Conservation (phyloP, 2,113 vertebrate species). For the Actinemys pallida region DNA sequence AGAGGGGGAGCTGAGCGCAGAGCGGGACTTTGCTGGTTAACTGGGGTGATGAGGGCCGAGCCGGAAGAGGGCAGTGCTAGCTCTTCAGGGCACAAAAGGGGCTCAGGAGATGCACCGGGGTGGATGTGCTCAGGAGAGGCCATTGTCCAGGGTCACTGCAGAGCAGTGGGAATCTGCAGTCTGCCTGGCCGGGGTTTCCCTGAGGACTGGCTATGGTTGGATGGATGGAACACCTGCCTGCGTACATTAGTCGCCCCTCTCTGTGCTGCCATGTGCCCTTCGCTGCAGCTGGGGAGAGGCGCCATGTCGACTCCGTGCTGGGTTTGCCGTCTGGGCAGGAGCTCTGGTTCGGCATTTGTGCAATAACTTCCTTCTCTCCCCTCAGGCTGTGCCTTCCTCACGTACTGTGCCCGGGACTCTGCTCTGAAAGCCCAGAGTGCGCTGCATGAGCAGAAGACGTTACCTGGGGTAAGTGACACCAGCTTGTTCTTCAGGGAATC, state of each 20-base stretch:
- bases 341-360: background rate
- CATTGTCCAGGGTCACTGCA: background rate
- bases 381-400: conserved; percentile 93
- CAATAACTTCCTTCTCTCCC: conserved; percentile 28
- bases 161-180: background rate
- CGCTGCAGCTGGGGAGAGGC: background rate
- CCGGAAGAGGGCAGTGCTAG: background rate
- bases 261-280: background rate
- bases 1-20: background rate
- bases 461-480: conserved; percentile 88
- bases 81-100: background rate
- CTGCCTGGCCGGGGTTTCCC: background rate
- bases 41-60: background rate
- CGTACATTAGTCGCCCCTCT: background rate
- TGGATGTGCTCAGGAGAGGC: background rate
- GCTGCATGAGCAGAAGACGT: conserved; percentile 92
- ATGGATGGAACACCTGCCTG: background rate
- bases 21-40: background rate
- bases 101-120: background rate
- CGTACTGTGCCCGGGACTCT: conserved; percentile 93
- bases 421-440: conserved; percentile 93
- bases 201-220: background rate
- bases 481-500: background rate
- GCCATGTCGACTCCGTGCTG: background rate
- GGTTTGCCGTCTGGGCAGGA: background rate